A percentile compares a stretch with the other conserved stretches of the same genome.
Evolutionary conservation across 2,797 vertebrate species (phyloP).

Genomic region (Gobionotothen gibberifrons): DNA sequence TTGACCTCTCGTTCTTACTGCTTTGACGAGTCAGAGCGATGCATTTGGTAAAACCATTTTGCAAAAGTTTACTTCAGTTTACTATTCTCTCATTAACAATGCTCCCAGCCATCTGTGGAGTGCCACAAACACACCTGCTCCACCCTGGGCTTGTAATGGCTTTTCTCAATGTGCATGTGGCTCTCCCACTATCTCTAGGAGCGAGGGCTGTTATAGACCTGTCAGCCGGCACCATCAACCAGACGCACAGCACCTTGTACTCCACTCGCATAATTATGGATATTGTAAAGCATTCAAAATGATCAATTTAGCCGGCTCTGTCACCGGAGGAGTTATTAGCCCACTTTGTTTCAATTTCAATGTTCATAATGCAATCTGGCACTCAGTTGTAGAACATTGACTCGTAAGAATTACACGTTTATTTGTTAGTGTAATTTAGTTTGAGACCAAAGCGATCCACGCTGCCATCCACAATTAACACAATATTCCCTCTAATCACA

Average conservation of each 20-base stretch:
- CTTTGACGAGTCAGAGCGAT: conserved; percentile 42
- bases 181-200: conserved; percentile 74
- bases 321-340: conserved; percentile 81
- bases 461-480: not conserved
- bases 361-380: conserved; percentile 72
- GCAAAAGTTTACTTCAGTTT: conserved; percentile 79
- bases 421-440: conserved; percentile 36
- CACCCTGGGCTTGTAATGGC: conserved; percentile 81
- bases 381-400: conserved; percentile 54
- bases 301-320: conserved; percentile 78
- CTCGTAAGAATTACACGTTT: conserved; percentile 35
- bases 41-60: conserved; percentile 67
- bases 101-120: conserved; percentile 84
- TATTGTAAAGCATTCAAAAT: conserved; percentile 79
- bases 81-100: conserved; percentile 81
- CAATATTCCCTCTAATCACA: conserved; percentile 5
- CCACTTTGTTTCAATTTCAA: conserved; percentile 81
- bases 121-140: conserved; percentile 85
- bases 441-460: conserved; percentile 28
- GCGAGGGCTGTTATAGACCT: conserved; percentile 77
- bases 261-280: conserved; percentile 80
- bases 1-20: conserved; percentile 49
- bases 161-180: conserved; percentile 84
- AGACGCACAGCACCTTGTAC: conserved; percentile 78
- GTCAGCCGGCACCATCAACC: conserved; percentile 80